Evolutionary conservation across 2,888 invertebrate species (phyloP), one percentile per base, ranked within the genome.

Genomic region (Drosophila tripunctata): DNA sequence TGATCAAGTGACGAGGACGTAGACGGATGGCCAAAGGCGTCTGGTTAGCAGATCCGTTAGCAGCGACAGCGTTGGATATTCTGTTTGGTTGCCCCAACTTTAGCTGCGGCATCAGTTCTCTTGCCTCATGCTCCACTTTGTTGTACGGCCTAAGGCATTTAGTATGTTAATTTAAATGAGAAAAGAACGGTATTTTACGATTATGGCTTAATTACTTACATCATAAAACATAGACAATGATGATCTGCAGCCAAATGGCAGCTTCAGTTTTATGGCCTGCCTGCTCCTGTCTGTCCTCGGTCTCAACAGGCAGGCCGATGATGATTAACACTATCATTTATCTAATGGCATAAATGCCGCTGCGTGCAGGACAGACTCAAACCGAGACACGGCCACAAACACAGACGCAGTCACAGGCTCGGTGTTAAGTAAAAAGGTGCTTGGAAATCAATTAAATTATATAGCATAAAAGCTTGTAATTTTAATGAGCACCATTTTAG

Each of bases 191-290:
- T 61, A 69, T 62, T 88, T 85, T 75, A 88, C 75, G 88, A 88
- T 88, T 88, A 85, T 88, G 75, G 85, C 85, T 85, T 87, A 87
- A 85, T 85, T 87, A 76, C 78, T 71, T 67, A 81, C 76, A 78
- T 68, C 67, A 82, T 78, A 67, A 75, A 87, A 55, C 56, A 57
- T 36, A 22, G 67, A 58, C 62, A 67, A 65, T 63, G 66, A 52
- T 64, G 55, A 63, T 75, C 57, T 61, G 43, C 30, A 47, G 35
- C 52, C 43, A 57, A 58, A 58, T 55, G 44, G 71, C 51, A 15
- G 41, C 43, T 35, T 40, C 56, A 63, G 68, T 76, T 75, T 76
- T 62, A 71, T 71, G 22, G 54, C 51, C 30, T 35, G 54, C 51
- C 30, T 35, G 60, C 48, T 63, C 41, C 60, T 50, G 57, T 22